Evolutionary conservation across 64 coral and sea anemone genomes (phyloP), one percentile per base, ranked within the genome.

Genomic region (Pachyseris speciosa): DNA sequence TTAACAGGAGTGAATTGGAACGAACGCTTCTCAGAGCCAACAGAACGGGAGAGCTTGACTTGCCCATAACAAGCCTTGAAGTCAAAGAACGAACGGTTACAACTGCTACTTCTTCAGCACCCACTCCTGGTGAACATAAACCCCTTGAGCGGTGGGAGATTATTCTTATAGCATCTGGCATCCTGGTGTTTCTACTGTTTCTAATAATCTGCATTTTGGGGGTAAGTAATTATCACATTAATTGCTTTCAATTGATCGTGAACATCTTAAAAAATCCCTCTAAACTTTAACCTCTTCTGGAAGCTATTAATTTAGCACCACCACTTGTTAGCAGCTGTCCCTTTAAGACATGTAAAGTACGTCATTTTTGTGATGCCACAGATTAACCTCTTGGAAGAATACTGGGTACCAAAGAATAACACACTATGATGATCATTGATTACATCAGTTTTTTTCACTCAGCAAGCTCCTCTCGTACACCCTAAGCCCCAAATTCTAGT

Each of bases 91-190:
- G 22, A 61, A 22, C 27, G 38, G 9, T 52, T 20, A n/a, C 37
- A 25, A 81, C 77, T 10, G 1, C 9, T 34, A 8, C 47, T 34
- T 37, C 51, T 5, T 5, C 22, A 7, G 19, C 24, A 16, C 20
- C 71, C 9, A 78, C 69, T 30, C 13, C 52, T 2, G 22, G 0
- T 22, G 26, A 15, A 27, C 36, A 48, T 27, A 63, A 88, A 42
- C 57, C 50, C 0, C 20, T 89, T 5, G 86, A 89, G 28, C 72
- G 26, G 3, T 89, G 86, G 86, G 57, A 64, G n/a, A 65, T 89
- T 37, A 65, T 78, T 29, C 26, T 89, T 0, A 89, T 89, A 16
- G 48, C 78, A 31, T 22, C 86, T 45, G 45, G 33, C 7, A 37
- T 89, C 27, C 2, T 89, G 4, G 72, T 89, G 6, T 77, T 89